Base-by-base conservation (phyloP, 2,888 invertebrate species). In the Cosmopolites sordidus region DNA sequence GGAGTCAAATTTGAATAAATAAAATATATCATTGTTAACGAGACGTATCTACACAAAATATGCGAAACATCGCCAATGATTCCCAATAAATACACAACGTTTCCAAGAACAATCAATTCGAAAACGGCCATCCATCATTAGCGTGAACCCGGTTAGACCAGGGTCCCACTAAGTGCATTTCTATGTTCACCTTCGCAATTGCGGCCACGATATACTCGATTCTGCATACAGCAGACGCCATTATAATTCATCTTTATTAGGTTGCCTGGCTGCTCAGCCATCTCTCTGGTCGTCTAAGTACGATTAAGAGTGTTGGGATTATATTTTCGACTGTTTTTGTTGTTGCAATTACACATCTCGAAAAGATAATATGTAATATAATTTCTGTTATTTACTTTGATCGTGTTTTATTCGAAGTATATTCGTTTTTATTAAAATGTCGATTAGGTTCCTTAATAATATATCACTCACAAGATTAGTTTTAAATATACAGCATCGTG, bases 221-320 rank as follows among this genome's bases (percentile, higher is more conserved):
- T 56, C 52, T 55, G 55, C 55, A 55, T 55, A 55, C 48, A 47
- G 48, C 43, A 49, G 55, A 39, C 43, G 56, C 56, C 43, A 56
- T 56, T 56, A 52, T 56, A 51, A 56, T 56, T 52, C 56, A 52
- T 56, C 56, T 51, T 56, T 56, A 56, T 56, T 56, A 56, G 39
- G 55, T 51, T 51, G 51, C 51, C 44, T 51, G 44, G 8, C 11
- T 11, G 27, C 43, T 33, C 45, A 18, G 43, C 48, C 48, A 52
- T 52, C 52, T 52, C 43, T 51, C 33, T 3, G 33, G 33, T 33
- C 33, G 33, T 42, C 47, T 51, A 47, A 42, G 42, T 46, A 18
- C 42, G 37, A 47, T 40, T 46, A 47, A 47, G 46, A 42, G 17
- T 33, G 12, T 12, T 33, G 33, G 33, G 12, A 33, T 33, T 33